A percentile compares a stretch with the other conserved stretches of the same genome.
Evolutionary conservation across 30 jellyfish, hydroid and myxozoan genomes (phyloP).

Genomic region (Turritopsis rubra): DNA sequence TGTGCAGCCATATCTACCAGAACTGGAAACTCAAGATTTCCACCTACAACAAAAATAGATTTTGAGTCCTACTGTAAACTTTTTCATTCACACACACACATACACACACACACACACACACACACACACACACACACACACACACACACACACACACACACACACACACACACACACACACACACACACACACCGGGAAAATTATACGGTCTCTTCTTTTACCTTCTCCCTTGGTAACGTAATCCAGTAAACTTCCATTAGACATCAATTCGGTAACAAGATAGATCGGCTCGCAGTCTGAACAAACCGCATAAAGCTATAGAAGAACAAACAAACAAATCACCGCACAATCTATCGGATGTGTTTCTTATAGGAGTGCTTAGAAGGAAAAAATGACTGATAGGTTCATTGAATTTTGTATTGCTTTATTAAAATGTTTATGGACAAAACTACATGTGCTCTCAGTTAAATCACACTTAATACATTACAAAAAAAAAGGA

Average conservation of each 20-base stretch:
- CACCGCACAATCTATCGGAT: background rate
- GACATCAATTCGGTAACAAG: conserved; percentile 95
- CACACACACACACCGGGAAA: background rate
- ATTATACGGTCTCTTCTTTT: background rate
- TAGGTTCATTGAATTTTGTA: background rate
- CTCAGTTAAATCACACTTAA: background rate
- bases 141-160: background rate
- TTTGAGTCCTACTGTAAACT: background rate
- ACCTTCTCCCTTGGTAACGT: conserved; percentile 67
- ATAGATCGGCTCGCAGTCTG: conserved; percentile 90
- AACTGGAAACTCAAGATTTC: conserved; percentile 41
- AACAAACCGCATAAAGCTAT: conserved; percentile 92
- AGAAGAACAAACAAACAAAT: background rate
- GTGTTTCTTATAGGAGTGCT: background rate
- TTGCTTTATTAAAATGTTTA: background rate
- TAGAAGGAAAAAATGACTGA: background rate
- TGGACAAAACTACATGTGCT: background rate
- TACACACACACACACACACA: background rate
- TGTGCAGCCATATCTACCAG: conserved; percentile 91
- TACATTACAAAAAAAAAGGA: background rate
- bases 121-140: background rate
- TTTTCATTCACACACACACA: background rate
- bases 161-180: background rate
- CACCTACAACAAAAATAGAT: conserved; percentile 37
- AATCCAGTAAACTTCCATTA: conserved; percentile 82